Percentiles rank a stretch among this genome's conserved stretches.
Evolutionary conservation across 2,797 vertebrate species (phyloP).

Genomic region (Rhinogobio ventralis): DNA sequence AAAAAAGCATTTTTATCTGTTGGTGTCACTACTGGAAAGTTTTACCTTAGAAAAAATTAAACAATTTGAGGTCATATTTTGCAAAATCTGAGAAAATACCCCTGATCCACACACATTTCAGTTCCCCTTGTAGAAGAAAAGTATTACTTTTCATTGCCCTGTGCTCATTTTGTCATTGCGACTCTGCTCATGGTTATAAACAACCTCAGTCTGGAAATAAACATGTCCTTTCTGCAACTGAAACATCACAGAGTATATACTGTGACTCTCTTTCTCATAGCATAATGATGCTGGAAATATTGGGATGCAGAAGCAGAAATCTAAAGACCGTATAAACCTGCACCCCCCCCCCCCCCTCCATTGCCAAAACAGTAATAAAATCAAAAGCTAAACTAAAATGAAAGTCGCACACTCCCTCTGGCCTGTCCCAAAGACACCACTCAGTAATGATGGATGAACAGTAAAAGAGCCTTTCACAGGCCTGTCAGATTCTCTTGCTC

Average conservation of each 20-base stretch:
- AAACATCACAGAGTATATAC: neutral
- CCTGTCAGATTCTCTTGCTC: slow-evolving; percentile 32
- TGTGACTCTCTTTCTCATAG: neutral
- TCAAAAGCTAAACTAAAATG: slow-evolving; percentile 28
- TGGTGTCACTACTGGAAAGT: neutral
- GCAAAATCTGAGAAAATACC: neutral
- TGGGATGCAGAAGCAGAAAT: neutral
- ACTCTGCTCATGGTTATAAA: slow-evolving; percentile 5
- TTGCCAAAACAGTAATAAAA: slow-evolving; percentile 13
- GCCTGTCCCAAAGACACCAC: slow-evolving; percentile 30
- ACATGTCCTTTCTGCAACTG: neutral
- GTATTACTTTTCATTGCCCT: neutral
- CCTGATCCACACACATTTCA: neutral
- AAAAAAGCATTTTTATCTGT: neutral
- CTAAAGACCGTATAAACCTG: slow-evolving; percentile 24
- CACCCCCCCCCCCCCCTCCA: neutral
- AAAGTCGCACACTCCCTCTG: slow-evolving; percentile 31
- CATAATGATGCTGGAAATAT: neutral
- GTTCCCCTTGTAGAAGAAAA: neutral
- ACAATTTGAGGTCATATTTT: neutral
- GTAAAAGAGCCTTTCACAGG: slow-evolving; percentile 41
- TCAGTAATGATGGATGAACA: slow-evolving; percentile 56
- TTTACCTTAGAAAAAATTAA: neutral
- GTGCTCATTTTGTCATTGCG: neutral
- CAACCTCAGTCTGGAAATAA: neutral